Conservation (phyloP, 2,888 invertebrate genomes). For the Nomada flava region DNA sequence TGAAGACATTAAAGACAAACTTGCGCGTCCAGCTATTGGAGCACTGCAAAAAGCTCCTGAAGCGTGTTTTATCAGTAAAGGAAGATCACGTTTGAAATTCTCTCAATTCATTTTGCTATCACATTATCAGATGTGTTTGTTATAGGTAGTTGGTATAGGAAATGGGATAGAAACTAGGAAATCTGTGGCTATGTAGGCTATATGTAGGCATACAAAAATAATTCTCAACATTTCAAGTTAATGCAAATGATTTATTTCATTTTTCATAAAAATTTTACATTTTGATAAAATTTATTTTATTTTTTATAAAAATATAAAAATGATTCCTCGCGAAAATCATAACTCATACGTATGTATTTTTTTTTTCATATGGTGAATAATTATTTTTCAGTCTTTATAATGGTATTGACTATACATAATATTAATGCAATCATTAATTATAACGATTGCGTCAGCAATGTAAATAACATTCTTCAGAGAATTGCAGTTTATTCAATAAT, state of each 20-base stretch:
- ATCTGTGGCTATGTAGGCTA: not conserved
- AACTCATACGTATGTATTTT: not conserved
- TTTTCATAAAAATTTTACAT: not conserved
- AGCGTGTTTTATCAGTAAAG: conserved; percentile 96
- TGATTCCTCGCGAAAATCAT: not conserved
- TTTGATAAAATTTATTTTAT: conserved; percentile 47
- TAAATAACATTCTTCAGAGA: not conserved
- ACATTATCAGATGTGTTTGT: conserved; percentile 59
- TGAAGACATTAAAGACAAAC: conserved; percentile 97
- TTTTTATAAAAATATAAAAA: not conserved
- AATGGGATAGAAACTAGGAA: conserved; percentile 22
- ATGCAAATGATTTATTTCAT: conserved; percentile 36
- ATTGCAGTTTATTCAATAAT: not conserved
- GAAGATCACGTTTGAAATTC: conserved; percentile 36
- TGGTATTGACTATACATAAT: not conserved
- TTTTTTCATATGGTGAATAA: not conserved
- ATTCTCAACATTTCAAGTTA: conserved; percentile 25
- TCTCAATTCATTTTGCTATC: conserved; percentile 69
- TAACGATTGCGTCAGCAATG: conserved; percentile 14
- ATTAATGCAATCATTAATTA: conserved; percentile 15
- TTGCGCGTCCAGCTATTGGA: conserved; percentile 97
- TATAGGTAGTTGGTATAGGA: too few species aligned
- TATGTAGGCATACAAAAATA: conserved; percentile 19
- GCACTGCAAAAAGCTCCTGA: conserved; percentile 96
- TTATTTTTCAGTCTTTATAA: not conserved